phyloP scores from a whole-genome alignment of 2,113 vertebrate species.

The Neotoma lepida region DNA sequence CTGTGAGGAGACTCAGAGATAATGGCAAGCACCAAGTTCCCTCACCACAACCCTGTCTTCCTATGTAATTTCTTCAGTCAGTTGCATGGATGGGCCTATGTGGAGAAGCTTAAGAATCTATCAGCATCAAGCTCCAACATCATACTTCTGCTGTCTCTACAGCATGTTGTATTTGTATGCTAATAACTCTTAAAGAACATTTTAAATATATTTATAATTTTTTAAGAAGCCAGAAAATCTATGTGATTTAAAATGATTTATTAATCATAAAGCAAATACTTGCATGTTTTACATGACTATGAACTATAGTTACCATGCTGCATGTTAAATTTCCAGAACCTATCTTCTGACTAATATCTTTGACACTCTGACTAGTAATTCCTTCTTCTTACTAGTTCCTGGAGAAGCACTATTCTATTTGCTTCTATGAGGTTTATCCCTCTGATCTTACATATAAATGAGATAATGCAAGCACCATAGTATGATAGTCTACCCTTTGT shows the following conservation, averaged over 20 bases:
- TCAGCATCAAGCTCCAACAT: neutral
- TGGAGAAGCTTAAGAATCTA: neutral
- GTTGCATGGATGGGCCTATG: neutral
- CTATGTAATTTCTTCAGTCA: neutral
- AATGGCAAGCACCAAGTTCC: neutral
- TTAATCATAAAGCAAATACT: neutral
- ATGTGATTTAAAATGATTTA: neutral
- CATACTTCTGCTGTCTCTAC: neutral
- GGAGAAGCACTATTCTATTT: neutral
- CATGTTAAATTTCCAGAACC: neutral
- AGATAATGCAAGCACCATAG: neutral
- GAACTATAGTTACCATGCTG: neutral
- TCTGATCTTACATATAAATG: neutral
- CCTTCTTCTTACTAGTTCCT: neutral
- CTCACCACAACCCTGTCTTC: neutral
- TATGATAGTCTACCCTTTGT: neutral
- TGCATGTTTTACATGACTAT: neutral
- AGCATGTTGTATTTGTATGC: neutral
- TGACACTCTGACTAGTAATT: neutral
- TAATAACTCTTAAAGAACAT: neutral
- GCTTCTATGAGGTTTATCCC: neutral
- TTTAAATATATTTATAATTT: neutral
- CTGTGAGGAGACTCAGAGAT: neutral
- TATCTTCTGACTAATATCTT: neutral
- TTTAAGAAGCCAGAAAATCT: neutral